These are phyloP conservation scores for Spilogale gracilis DNA, from an alignment of 2,113 vertebrate species.

Conservation along the genomic window DNA sequence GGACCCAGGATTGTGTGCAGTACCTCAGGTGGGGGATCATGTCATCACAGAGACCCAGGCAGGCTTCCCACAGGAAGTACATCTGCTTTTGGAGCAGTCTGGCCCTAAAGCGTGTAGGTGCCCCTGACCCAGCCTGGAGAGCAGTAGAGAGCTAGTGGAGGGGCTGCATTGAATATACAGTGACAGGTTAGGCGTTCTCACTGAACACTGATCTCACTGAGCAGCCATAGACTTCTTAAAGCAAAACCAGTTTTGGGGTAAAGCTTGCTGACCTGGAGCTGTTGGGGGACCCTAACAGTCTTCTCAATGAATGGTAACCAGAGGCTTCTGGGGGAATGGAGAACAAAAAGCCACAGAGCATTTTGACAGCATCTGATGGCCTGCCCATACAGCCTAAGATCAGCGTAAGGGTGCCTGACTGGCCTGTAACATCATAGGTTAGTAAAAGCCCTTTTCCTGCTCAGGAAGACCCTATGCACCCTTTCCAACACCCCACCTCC, in stretches of 20 bases:
- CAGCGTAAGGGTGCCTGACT: not conserved
- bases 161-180: accelerated
- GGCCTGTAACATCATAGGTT: not conserved
- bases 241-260: not conserved
- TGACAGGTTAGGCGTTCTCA: not conserved
- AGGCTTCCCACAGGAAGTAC: not conserved
- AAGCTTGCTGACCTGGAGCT: not conserved
- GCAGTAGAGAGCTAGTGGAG: not conserved
- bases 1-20: not conserved
- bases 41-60: not conserved
- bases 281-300: not conserved
- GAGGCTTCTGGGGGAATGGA: not conserved
- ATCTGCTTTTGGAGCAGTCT: not conserved
- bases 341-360: not conserved
- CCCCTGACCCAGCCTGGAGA: not conserved
- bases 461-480: not conserved
- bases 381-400: not conserved
- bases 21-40: not conserved
- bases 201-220: not conserved
- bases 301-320: not conserved
- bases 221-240: no score
- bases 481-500: not conserved
- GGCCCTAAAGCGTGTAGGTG: not conserved
- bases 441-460: not conserved
- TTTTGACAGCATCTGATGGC: not conserved